Percentiles rank a stretch among this genome's conserved stretches.
These are phyloP conservation scores for Orchestes rusci DNA, from an alignment of 2,888 invertebrate genomes.

Conservation along the genomic window DNA sequence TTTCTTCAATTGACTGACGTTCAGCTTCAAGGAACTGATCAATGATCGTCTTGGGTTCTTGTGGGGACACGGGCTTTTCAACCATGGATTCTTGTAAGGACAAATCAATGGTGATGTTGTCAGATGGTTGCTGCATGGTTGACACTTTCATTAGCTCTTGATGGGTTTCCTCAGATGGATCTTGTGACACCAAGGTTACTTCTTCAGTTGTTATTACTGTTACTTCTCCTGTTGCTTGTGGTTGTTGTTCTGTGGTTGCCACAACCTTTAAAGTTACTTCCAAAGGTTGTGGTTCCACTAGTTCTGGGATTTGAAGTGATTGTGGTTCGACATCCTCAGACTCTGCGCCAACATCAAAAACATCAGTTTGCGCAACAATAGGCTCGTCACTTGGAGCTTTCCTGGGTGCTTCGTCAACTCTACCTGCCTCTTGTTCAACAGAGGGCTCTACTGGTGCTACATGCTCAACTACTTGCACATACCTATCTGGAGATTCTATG, in stretches of 20 bases:
- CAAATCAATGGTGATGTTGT: slow-evolving; percentile 38
- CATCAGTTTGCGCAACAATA: slow-evolving; percentile 11
- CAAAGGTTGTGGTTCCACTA: neutral
- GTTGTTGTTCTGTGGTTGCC: neutral
- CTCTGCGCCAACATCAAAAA: too few relatives aligned
- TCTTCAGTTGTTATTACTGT: slow-evolving; percentile 7
- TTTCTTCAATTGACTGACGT: neutral
- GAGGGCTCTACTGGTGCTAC: neutral
- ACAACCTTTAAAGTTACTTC: neutral
- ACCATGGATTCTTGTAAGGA: slow-evolving; percentile 20
- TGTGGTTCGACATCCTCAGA: neutral
- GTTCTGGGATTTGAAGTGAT: neutral
- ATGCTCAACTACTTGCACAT: neutral
- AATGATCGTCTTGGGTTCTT: neutral
- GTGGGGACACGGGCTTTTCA: neutral
- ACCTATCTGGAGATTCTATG: neutral
- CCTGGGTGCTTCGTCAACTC: slow-evolving; percentile 36
- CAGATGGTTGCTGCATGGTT: slow-evolving; percentile 34
- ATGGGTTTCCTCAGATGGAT: slow-evolving; percentile 2
- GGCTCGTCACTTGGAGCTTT: slow-evolving; percentile 34
- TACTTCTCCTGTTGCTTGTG: slow-evolving; percentile 1
- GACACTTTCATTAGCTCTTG: slow-evolving; percentile 19
- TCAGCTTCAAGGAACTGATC: slow-evolving; percentile 19
- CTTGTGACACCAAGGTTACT: too few relatives aligned
- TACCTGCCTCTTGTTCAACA: neutral